Conservation (phyloP, 35 echinoderm and acorn worm species). For the Stichopus chloronotus region DNA sequence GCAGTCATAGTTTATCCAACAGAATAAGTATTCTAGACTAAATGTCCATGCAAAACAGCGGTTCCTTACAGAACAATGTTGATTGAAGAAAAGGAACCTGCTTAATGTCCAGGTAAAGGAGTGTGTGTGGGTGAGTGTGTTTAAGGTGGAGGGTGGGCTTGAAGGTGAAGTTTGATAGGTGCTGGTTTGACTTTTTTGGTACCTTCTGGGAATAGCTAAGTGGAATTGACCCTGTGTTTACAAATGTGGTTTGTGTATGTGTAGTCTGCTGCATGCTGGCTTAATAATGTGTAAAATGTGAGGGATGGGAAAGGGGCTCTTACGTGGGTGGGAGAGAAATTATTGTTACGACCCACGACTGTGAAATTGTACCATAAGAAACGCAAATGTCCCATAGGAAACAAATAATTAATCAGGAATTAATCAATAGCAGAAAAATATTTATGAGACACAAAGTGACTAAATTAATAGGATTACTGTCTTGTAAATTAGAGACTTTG, state of each 20-base stretch:
- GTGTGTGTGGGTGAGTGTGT: not conserved
- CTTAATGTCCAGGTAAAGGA: not conserved
- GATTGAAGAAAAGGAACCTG: not conserved
- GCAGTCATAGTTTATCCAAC: no score
- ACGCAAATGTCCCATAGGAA: no score
- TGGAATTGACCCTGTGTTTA: not conserved
- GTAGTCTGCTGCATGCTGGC: not conserved
- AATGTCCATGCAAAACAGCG: not conserved
- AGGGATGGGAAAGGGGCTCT: not conserved
- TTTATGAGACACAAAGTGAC: no score
- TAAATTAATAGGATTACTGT: no score
- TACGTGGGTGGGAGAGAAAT: not conserved
- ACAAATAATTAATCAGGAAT: no score
- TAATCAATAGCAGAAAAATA: not conserved
- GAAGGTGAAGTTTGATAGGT: slow-evolving; percentile 10
- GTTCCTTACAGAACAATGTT: not conserved
- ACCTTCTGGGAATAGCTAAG: no score
- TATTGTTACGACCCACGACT: no score
- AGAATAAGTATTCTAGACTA: not conserved
- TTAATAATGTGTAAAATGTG: not conserved
- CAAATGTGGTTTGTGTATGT: not conserved
- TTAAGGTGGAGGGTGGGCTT: not conserved
- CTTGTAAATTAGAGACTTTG: no score
- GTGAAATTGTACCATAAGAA: no score
- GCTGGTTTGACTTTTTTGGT: not conserved